Conservation (phyloP, 2,888 invertebrate species). For the Zaprionus bogoriensis region DNA sequence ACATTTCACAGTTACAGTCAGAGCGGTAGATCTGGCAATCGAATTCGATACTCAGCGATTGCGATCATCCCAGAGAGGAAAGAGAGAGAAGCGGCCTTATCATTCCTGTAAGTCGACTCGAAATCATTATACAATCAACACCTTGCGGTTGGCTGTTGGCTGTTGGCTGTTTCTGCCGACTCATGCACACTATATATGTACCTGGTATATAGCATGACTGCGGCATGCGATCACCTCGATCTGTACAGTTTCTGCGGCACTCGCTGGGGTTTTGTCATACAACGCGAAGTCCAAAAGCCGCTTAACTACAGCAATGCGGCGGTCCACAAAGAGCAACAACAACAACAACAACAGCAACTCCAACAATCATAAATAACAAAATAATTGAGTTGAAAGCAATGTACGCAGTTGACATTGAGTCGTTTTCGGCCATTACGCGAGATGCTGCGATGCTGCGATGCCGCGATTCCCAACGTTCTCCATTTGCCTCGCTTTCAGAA, state of each 20-base stretch:
- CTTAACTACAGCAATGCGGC: constrained; percentile 13
- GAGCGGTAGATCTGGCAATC: neutral
- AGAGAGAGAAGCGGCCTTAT: constrained; percentile 18
- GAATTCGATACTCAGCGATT: neutral
- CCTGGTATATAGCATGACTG: constrained; percentile 15
- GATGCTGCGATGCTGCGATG: neutral
- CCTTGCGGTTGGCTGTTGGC: constrained; percentile 44
- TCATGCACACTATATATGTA: constrained; percentile 36
- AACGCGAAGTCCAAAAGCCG: constrained; percentile 31
- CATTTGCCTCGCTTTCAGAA: neutral
- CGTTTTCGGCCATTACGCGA: constrained; percentile 26
- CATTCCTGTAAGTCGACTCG: too few relatives aligned
- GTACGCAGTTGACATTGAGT: constrained; percentile 54
- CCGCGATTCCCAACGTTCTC: neutral
- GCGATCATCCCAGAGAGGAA: constrained; percentile 4
- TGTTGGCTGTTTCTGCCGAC: constrained; percentile 36
- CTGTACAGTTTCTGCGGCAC: constrained; percentile 13
- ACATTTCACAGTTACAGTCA: neutral
- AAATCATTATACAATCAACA: constrained; percentile 42
- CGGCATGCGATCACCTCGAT: constrained; percentile 11
- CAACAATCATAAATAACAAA: constrained; percentile 16
- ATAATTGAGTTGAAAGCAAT: constrained; percentile 54
- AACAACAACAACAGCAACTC: neutral
- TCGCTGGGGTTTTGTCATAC: constrained; percentile 20
- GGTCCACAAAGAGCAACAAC: constrained; percentile 8